Base-by-base conservation (phyloP, 2,797 vertebrate species). In the Diceros bicornis region DNA sequence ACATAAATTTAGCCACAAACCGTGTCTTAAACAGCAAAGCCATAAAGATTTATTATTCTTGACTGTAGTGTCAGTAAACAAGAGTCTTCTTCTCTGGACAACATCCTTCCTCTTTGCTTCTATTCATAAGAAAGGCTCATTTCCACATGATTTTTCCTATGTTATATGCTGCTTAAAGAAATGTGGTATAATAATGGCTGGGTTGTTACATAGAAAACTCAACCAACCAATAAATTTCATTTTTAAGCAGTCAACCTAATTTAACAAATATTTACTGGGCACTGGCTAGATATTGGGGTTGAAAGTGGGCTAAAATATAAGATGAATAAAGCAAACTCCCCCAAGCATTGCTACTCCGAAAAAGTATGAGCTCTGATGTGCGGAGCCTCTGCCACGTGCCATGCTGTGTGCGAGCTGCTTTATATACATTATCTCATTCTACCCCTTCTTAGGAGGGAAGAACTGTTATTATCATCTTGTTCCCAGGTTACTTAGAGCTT, bases 1-100 rank as follows among this genome's bases (percentile, higher is more conserved):
- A 71, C 55, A 55, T 79, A 78, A 82, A 74, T 68, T 77, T 89
- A 96, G 52, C 61, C 34, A 72, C 18, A 95, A 84, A 72, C 32
- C 17, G 27, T 75, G 55, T 69, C 29, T 29, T 95, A 47, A 71
- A 72, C 4, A 69, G 13, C 34, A 79, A 91, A 86, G 32, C 59
- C 20, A 2, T 79, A 41, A 77, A 37, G 89, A 68, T 96, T 66
- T 88, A 77, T 66, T 88, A 77, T 85, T 88, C 61, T 91, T 84
- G 41, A 68, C 23, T 68, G 0, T 52, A 57, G n/a, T 86, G 27
- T 62, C 57, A 18, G 27, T 86, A 47, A 94, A 23, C 7, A 12
- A 77, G 68, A 32, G 21, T 85, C 47, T 64, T 85, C 47, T 64
- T 64, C 78, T 57, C 52, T 29, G 20, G 85, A 23, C 27, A 55